These are phyloP conservation scores for Holacanthella duospinosa DNA, from an alignment of 2,888 invertebrate genomes.

Conservation along the genomic window DNA sequence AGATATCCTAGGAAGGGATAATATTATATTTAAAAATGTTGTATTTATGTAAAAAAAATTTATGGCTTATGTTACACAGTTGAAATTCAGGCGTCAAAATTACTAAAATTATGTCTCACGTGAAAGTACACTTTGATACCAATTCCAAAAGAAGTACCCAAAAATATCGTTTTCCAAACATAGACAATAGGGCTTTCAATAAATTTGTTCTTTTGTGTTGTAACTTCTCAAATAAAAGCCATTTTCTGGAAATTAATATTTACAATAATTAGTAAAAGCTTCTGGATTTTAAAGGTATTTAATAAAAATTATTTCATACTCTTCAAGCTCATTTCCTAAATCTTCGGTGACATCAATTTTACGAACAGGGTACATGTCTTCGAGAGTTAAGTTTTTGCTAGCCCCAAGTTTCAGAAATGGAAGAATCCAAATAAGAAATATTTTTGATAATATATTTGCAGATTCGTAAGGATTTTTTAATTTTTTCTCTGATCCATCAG, in stretches of 20 bases:
- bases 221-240: too few relatives aligned
- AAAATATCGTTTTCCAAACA: background rate
- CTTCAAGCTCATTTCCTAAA: conserved; percentile 58
- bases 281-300: too few relatives aligned
- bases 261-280: too few relatives aligned
- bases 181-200: conserved; percentile 11
- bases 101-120: too few relatives aligned
- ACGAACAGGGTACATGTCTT: conserved; percentile 63
- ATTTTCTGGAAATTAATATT: too few relatives aligned
- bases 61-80: too few relatives aligned
- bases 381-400: conserved; percentile 57
- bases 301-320: conserved; percentile 43
- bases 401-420: conserved; percentile 65
- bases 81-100: too few relatives aligned
- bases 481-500: too few relatives aligned
- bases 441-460: conserved; percentile 52
- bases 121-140: background rate
- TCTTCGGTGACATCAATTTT: conserved; percentile 55
- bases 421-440: conserved; percentile 64
- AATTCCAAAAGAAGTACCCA: background rate
- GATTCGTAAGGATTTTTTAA: conserved; percentile 52
- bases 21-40: too few relatives aligned
- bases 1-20: conserved; percentile 7
- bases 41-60: too few relatives aligned
- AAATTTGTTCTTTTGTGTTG: conserved; percentile 10